These are phyloP conservation scores for Lasioglossum calceatum DNA, from an alignment of 2,888 invertebrate genomes.

Conservation along the genomic window DNA sequence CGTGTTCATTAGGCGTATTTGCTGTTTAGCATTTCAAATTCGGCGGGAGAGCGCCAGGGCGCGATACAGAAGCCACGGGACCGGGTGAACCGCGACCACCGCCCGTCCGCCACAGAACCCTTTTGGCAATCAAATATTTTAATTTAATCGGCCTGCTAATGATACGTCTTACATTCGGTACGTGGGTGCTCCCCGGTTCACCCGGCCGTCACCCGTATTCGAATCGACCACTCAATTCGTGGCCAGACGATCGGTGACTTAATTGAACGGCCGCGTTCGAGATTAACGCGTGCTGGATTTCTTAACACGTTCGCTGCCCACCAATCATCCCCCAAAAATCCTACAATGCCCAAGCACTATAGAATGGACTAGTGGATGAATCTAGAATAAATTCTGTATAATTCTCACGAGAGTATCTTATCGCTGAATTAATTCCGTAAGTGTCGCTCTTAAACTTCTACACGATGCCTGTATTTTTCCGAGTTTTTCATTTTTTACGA, in stretches of 20 bases:
- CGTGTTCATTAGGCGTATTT: conserved; percentile 85
- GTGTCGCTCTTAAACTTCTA: no score
- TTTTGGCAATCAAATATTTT: conserved; percentile 84
- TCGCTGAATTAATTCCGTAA: no score
- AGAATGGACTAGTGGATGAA: no score
- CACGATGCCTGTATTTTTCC: no score
- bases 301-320: background rate
- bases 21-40: conserved; percentile 85
- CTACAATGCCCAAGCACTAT: no score
- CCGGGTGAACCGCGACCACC: conserved; percentile 38
- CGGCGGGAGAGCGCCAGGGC: conserved; percentile 70
- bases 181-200: conserved; percentile 31
- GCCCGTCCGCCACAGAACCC: conserved; percentile 44
- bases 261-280: conserved; percentile 3
- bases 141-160: conserved; percentile 82
- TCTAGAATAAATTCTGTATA: no score
- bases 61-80: conserved; percentile 66
- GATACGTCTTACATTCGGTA: conserved; percentile 75
- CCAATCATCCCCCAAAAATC: background rate
- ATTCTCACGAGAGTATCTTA: no score
- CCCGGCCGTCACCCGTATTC: conserved; percentile 9
- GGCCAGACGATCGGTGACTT: background rate
- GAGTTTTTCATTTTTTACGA: no score
- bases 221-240: conserved; percentile 8
- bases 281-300: background rate